Conservation (phyloP, 2,888 invertebrate species). For the Drepana falcataria region DNA sequence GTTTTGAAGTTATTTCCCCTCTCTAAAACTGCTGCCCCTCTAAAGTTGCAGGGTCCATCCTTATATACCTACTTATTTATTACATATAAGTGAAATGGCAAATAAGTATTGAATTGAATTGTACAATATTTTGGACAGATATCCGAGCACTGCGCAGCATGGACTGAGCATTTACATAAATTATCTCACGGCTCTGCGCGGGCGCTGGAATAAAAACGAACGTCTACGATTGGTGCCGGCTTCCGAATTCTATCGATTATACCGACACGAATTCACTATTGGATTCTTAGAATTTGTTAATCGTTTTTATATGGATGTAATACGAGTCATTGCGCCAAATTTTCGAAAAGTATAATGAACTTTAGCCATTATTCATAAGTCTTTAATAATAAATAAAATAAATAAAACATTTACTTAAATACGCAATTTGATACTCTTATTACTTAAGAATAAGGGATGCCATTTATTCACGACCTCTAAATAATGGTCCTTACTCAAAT, state of each 20-base stretch:
- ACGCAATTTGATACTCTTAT: no score
- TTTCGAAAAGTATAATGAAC: slow-evolving; percentile 1
- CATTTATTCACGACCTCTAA: no score
- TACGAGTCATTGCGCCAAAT: slow-evolving; percentile 10
- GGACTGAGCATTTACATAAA: slow-evolving; percentile 41
- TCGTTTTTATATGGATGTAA: slow-evolving; percentile 21
- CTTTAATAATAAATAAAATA: no score
- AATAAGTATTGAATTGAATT: no score
- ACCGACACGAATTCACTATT: slow-evolving; percentile 23
- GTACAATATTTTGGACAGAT: slow-evolving; percentile 13
- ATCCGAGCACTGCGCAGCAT: slow-evolving; percentile 21
- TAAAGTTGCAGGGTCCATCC: no score
- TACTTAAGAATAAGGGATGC: no score
- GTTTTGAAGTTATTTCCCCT: no score
- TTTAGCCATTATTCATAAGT: neutral
- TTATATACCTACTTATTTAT: no score
- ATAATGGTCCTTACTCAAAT: no score
- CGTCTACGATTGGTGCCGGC: slow-evolving; percentile 29
- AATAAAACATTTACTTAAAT: no score
- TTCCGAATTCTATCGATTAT: slow-evolving; percentile 44
- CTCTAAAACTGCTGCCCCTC: no score
- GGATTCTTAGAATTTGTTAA: slow-evolving; percentile 25
- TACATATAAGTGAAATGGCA: no score
- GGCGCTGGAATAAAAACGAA: slow-evolving; percentile 27
- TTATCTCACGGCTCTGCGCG: slow-evolving; percentile 29